Conservation (phyloP, 1,140 invertebrate genomes). For the Drosophila sulfurigaster region DNA sequence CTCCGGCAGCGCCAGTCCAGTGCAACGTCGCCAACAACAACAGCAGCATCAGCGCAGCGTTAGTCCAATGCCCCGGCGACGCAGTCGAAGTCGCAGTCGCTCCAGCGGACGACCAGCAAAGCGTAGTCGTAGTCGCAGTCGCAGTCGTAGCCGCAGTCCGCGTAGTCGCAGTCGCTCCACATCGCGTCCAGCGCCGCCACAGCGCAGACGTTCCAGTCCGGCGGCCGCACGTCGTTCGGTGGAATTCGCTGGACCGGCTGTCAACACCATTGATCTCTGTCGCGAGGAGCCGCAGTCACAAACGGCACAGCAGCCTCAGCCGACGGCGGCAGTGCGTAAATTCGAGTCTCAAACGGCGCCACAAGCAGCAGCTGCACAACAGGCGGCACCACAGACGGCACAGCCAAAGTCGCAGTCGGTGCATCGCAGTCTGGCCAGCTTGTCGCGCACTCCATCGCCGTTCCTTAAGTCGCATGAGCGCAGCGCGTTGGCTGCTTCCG, state of each 20-base stretch:
- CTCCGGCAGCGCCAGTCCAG: conserved; percentile 54
- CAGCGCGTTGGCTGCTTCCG: conserved; percentile 52
- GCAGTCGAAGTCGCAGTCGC: conserved; percentile 37
- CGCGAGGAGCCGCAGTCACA: conserved; percentile 85
- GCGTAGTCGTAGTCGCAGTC: conserved; percentile 60
- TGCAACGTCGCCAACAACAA: conserved; percentile 29
- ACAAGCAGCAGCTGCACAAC: conserved; percentile 85
- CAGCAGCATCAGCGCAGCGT: conserved; percentile 23
- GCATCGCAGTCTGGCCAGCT: conserved; percentile 85
- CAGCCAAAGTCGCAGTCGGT: conserved; percentile 33
- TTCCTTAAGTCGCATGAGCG: conserved; percentile 91
- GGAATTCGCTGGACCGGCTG: conserved; percentile 68
- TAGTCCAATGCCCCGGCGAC: conserved; percentile 25
- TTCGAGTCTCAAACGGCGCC: conserved; percentile 18
- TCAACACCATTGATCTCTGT: conserved; percentile 80
- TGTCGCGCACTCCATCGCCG: conserved; percentile 92
- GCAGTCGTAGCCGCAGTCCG: conserved; percentile 39
- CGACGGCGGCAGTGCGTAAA: conserved; percentile 35
- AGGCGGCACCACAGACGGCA: conserved; percentile 31
- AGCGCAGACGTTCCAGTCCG: conserved; percentile 55
- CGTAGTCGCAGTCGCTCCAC: conserved; percentile 64
- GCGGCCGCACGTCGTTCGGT: conserved; percentile 68
- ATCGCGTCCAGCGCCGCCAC: conserved; percentile 45
- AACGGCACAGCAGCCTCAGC: conserved; percentile 69
- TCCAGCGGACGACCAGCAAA: conserved; percentile 23